phyloP scores from a whole-genome alignment of 1,140 invertebrate species.

The Heliconius eleuchia region DNA sequence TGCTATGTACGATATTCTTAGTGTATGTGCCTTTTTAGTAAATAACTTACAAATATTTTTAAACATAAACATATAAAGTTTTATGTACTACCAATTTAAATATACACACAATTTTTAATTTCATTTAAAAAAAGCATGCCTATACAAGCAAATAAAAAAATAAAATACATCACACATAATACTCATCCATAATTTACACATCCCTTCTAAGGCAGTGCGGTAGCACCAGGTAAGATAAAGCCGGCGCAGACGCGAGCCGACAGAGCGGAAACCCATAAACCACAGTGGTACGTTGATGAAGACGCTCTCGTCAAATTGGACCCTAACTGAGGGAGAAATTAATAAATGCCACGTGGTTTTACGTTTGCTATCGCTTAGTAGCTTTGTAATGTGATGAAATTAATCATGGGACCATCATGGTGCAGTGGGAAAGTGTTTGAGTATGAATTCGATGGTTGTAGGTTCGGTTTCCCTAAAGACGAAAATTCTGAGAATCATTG shows the following conservation, averaged over 20 bases:
- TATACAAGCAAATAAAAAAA: not conserved
- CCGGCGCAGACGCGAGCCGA: constrained; percentile 47
- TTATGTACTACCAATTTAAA: no score
- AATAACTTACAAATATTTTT: no score
- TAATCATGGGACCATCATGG: not conserved
- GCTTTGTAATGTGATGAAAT: constrained; percentile 4
- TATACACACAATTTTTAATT: no score
- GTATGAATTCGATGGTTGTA: not conserved
- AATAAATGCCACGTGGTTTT: constrained; percentile 39
- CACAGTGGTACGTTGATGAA: constrained; percentile 64
- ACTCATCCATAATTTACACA: constrained; percentile 32
- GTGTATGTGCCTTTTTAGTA: no score
- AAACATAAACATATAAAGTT: no score
- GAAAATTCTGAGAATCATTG: no score
- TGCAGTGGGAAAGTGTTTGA: not conserved
- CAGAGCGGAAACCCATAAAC: constrained; percentile 59
- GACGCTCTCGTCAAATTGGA: constrained; percentile 59
- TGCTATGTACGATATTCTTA: no score
- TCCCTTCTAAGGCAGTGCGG: constrained; percentile 36
- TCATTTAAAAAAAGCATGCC: not conserved
- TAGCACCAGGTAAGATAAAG: constrained; percentile 53
- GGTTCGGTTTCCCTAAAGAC: not conserved
- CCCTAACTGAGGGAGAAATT: constrained; percentile 46
- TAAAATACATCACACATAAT: not conserved
- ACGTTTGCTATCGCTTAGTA: not conserved